These are phyloP conservation scores for Mastigias papua DNA, from an alignment of 30 jellyfish, hydroid and myxozoan species.

Conservation along the genomic window DNA sequence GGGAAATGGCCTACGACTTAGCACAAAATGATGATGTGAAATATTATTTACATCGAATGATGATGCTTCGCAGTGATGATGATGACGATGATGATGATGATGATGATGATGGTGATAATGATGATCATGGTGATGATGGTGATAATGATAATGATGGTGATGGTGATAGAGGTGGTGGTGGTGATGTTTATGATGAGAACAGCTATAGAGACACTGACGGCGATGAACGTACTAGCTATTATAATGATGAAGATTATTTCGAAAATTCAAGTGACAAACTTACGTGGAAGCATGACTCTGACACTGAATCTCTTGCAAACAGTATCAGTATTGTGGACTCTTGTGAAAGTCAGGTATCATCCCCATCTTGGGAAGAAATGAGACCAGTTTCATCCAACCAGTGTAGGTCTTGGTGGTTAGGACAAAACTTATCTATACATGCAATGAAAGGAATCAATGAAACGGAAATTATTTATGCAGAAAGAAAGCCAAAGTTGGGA, in stretches of 20 bases:
- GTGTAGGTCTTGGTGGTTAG: neutral
- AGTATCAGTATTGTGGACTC: constrained; percentile 45
- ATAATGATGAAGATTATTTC: constrained; percentile 10
- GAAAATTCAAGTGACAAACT: neutral
- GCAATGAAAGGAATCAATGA: neutral
- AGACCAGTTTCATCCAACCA: neutral
- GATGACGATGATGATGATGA: constrained; percentile 2
- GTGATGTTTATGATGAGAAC: constrained; percentile 1
- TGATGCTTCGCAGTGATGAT: constrained; percentile 44
- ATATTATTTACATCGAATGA: constrained; percentile 49
- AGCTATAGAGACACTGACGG: constrained; percentile 44
- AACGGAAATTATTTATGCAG: neutral
- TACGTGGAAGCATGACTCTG: constrained; percentile 24
- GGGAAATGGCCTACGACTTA: constrained; percentile 79
- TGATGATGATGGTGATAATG: constrained; percentile 14
- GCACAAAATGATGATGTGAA: constrained; percentile 69
- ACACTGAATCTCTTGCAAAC: constrained; percentile 21
- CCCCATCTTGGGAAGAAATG: constrained; percentile 1
- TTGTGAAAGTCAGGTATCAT: constrained; percentile 27
- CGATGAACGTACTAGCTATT: constrained; percentile 23
- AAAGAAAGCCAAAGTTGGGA: constrained; percentile 4
- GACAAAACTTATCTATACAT: neutral
- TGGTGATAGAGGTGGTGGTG: neutral
- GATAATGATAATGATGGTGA: constrained; percentile 4
- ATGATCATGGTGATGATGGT: constrained; percentile 52